A percentile compares a stretch with the other conserved stretches of the same genome.
Conservation (phyloP, 2,797 vertebrate species). For the Cirrhinus molitorella region DNA sequence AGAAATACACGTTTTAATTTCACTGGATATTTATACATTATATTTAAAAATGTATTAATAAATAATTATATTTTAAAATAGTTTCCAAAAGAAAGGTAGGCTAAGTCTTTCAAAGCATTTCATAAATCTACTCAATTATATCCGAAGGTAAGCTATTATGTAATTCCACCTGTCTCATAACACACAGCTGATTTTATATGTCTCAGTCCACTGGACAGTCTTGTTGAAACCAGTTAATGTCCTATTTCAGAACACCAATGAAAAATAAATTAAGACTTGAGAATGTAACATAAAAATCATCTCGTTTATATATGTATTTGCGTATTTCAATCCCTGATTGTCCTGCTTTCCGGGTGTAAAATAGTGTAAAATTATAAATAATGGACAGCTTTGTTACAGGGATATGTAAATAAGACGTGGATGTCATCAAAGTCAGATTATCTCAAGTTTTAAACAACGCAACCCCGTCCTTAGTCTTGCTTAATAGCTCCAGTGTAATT, state of each 20-base stretch:
- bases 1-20: neutral
- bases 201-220: neutral
- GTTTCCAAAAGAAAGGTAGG: neutral
- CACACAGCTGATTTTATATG: neutral
- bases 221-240: neutral
- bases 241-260: slow-evolving; percentile 1
- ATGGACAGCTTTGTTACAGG: neutral
- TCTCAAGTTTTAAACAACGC: slow-evolving; percentile 20
- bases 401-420: slow-evolving; percentile 31
- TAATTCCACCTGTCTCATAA: neutral
- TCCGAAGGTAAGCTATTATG: neutral
- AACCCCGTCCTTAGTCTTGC: slow-evolving; percentile 23
- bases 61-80: neutral
- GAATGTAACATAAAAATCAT: too few species aligned
- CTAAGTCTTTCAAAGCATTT: neutral
- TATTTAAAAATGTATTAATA: neutral
- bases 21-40: neutral
- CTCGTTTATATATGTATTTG: neutral
- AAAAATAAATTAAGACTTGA: too few species aligned
- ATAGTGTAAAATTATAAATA: neutral
- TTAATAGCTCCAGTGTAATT: slow-evolving; percentile 69
- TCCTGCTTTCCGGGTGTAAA: slow-evolving; percentile 5
- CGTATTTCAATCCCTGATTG: neutral
- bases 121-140: neutral
- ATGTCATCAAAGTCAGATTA: slow-evolving; percentile 47